Percentiles rank a stretch among this genome's conserved stretches.
Evolutionary conservation across 1,140 invertebrate genomes (phyloP).

Genomic region (Cherax destructor): DNA sequence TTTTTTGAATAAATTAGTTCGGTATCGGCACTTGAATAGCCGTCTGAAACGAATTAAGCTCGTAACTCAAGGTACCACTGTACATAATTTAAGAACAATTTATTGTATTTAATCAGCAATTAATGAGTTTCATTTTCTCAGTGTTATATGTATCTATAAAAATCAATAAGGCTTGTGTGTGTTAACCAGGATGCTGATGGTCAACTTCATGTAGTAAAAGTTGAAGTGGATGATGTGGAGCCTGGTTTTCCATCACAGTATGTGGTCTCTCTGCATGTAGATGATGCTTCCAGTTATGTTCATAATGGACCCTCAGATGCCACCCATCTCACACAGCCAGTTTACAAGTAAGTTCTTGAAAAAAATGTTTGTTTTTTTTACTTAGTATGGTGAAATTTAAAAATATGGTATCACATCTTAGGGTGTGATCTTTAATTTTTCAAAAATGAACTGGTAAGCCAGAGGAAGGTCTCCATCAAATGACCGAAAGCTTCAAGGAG

Average conservation of each 20-base stretch:
- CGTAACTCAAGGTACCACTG: too few species aligned
- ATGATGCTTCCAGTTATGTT: slow-evolving; percentile 34
- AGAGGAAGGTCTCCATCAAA: too few species aligned
- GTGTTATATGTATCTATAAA: not conserved
- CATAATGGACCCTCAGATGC: slow-evolving; percentile 47
- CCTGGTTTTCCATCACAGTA: slow-evolving; percentile 72
- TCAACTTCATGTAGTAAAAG: slow-evolving; percentile 64
- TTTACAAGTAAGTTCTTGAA: slow-evolving; percentile 9
- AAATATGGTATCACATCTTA: too few species aligned
- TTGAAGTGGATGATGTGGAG: slow-evolving; percentile 65
- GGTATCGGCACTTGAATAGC: too few species aligned
- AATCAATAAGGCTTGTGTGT: not conserved
- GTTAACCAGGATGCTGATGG: slow-evolving; percentile 70
- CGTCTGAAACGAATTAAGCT: too few species aligned
- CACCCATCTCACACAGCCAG: slow-evolving; percentile 31
- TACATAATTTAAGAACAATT: too few species aligned
- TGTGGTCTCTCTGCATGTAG: slow-evolving; percentile 39
- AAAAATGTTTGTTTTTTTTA: too few species aligned
- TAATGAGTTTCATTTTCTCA: not conserved
- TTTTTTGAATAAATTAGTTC: too few species aligned
- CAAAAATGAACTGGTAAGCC: not conserved
- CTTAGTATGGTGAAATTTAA: too few species aligned
- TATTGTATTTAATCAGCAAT: not conserved
- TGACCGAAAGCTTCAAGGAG: too few species aligned
- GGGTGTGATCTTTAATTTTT: too few species aligned